Conservation (phyloP, 2,888 invertebrate genomes). For the Lypha dubia region DNA sequence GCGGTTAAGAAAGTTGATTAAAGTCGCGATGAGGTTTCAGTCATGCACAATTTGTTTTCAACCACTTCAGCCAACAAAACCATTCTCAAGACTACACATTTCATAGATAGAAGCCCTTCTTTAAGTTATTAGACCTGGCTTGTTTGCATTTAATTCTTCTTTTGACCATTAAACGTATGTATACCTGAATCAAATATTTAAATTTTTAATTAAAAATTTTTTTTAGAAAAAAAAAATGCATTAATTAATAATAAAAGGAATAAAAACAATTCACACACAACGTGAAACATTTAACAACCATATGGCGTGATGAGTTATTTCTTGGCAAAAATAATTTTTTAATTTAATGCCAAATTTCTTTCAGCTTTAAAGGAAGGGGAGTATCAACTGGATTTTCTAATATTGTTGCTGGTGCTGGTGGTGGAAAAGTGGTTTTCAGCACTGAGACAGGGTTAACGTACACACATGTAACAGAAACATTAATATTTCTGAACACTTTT, state of each 20-base stretch:
- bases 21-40: too few relatives aligned
- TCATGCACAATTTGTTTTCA: too few relatives aligned
- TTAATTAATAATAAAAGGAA: not conserved
- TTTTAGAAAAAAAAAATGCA: not conserved
- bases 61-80: too few relatives aligned
- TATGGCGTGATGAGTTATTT: conserved; percentile 8
- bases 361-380: not conserved
- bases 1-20: too few relatives aligned
- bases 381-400: not conserved
- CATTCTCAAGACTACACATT: too few relatives aligned
- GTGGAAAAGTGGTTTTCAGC: conserved; percentile 9
- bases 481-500: conserved; percentile 52
- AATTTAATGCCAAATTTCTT: conserved; percentile 20
- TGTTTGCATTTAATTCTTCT: too few relatives aligned
- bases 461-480: conserved; percentile 39
- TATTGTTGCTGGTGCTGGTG: conserved; percentile 9
- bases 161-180: too few relatives aligned
- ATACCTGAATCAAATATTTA: not conserved
- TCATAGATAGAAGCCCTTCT: too few relatives aligned
- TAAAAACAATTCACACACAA: not conserved
- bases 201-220: not conserved
- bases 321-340: not conserved
- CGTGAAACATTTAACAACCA: not conserved
- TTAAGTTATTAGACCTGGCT: too few relatives aligned
- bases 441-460: conserved; percentile 1